Base-by-base conservation (phyloP, 1,140 invertebrate species). In the Parapsyche elsis region DNA sequence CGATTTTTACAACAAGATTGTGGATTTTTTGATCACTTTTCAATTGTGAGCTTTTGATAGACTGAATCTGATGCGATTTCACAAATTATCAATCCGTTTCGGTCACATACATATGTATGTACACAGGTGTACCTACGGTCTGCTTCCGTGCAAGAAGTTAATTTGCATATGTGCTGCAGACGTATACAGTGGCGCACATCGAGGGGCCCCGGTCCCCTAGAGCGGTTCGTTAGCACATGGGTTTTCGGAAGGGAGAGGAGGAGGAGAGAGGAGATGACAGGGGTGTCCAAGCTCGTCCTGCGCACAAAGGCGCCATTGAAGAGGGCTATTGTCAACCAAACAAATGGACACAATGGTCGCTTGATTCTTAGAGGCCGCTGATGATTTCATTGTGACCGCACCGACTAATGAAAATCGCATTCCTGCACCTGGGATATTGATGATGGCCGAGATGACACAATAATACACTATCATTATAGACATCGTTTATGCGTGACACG, bases 311-410 rank as follows among this genome's bases (percentile, higher is more conserved):
- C 7, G 45, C 38, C 45, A 21, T 21, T 16, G 71, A 71, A 14
- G 19, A 26, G 70, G 26, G 12, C 26, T 23, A 74, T 74, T 74
- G 71, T 74, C 45, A 14, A 14, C 44, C 71, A 49, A 61, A 74
- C 71, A 74, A 74, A 30, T n/a, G 19, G 38, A 14, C 71, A 74
- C 71, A 74, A 74, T 74, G 71, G 26, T 23, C 38, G 38, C 71
- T 74, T 74, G 71, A 74, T 74, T 74, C 71, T 49, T 49, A 74
- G 71, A 16, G 12, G 38, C 71, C 70, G 45, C 44, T 74, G 71
- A 74, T 74, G 71, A 74, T 74, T 74, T 74, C 71, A 74, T 74
- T 74, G 71, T 74, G 38, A 19, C 21, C 14, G 57, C n/a, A 14
- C 5, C 23, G 49, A 57, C 53, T 76, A 12, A 61, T 26, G 46